Conservation (phyloP, 2,797 vertebrate genomes). For the Lycodopsis pacificus region DNA sequence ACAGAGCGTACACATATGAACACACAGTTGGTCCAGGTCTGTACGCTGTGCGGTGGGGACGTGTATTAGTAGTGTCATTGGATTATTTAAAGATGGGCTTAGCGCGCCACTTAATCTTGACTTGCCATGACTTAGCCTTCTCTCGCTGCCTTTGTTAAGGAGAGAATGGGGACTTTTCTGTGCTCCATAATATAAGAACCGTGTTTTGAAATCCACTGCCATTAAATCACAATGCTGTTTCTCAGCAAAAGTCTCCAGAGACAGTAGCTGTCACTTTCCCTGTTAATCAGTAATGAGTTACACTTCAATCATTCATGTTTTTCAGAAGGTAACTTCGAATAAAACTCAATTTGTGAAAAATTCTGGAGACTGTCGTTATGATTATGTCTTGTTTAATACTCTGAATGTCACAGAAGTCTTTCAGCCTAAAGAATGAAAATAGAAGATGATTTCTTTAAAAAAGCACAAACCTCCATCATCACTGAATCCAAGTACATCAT, state of each 20-base stretch:
- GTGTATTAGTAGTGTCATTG: conserved; percentile 66
- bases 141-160: conserved; percentile 41
- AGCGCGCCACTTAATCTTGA: conserved; percentile 54
- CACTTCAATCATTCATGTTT: conserved; percentile 9
- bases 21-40: conserved; percentile 18
- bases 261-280: not conserved
- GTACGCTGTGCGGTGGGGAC: conserved; percentile 39
- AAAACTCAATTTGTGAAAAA: not conserved
- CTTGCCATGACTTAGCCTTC: conserved; percentile 44
- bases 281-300: conserved; percentile 18
- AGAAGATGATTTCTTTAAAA: not conserved
- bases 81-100: conserved; percentile 71
- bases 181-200: not conserved
- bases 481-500: not conserved
- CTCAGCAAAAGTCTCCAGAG: conserved; percentile 15
- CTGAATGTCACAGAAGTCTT: not conserved
- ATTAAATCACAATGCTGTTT: not conserved
- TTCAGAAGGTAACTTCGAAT: conserved; percentile 9
- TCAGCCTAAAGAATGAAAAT: not conserved
- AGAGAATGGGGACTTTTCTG: conserved; percentile 30
- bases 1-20: conserved; percentile 4
- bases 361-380: not conserved
- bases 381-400: conserved; percentile 9
- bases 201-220: conserved; percentile 13
- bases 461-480: not conserved